Percentiles rank a stretch among this genome's conserved stretches.
phyloP scores from a whole-genome alignment of 2,797 vertebrate genomes.

The Anabacerthia variegaticeps region DNA sequence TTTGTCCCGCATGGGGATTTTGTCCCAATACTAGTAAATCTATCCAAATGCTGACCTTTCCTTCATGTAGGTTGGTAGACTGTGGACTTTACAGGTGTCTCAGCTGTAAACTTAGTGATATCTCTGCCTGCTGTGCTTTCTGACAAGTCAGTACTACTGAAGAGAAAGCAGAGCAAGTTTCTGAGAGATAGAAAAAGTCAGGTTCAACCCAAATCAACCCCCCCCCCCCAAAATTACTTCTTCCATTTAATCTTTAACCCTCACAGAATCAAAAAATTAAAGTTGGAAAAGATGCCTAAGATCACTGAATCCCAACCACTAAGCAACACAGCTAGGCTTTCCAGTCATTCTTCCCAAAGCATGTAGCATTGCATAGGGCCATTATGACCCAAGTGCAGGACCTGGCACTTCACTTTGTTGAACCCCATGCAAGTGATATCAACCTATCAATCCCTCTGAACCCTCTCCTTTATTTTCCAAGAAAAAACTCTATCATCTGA shows the following conservation, averaged over 20 bases:
- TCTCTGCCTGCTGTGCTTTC: not conserved
- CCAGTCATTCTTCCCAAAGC: not conserved
- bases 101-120: not conserved
- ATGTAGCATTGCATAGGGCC: not conserved
- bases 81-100: not conserved
- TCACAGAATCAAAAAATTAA: not conserved
- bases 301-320: not conserved
- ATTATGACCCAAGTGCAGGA: too few species aligned
- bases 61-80: not conserved
- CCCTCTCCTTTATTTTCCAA: not conserved
- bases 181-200: not conserved
- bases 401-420: not conserved
- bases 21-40: not conserved
- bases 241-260: not conserved
- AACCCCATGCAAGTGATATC: not conserved
- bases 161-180: not conserved
- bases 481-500: not conserved
- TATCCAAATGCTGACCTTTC: not conserved
- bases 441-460: rapidly evolving
- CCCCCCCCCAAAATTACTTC: not conserved
- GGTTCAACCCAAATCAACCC: not conserved
- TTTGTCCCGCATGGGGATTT: not conserved
- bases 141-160: not conserved
- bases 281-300: not conserved
- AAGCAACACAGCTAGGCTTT: not conserved